A percentile compares a stretch with the other conserved stretches of the same genome.
phyloP scores from a whole-genome alignment of 2,888 invertebrate genomes.

The Microplitis manilae region DNA sequence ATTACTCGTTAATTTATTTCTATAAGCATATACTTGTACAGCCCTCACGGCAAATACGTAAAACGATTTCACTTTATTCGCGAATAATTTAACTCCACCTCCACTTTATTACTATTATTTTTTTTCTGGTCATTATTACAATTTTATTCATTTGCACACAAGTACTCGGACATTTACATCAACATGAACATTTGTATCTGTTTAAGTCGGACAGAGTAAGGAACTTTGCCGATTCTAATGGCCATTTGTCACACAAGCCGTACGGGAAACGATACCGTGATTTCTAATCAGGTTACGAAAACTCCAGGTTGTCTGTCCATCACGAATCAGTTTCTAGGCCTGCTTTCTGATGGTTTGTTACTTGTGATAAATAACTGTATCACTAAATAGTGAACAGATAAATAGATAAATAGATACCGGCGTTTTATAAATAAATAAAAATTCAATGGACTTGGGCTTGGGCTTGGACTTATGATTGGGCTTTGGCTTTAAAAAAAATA shows the following conservation, averaged over 20 bases:
- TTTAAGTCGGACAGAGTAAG: neutral
- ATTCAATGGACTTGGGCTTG: too few relatives aligned
- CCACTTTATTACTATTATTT: neutral
- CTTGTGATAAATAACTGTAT: too few relatives aligned
- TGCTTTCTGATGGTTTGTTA: neutral
- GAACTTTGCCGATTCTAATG: conserved; percentile 26
- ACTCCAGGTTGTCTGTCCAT: conserved; percentile 25
- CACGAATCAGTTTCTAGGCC: conserved; percentile 31
- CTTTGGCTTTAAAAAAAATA: neutral
- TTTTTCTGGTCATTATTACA: neutral
- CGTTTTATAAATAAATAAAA: too few relatives aligned
- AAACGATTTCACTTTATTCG: conserved; percentile 36
- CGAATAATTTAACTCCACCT: conserved; percentile 31
- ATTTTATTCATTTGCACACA: conserved; percentile 7
- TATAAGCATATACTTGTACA: conserved; percentile 1
- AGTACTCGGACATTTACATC: neutral
- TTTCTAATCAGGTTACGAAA: conserved; percentile 43
- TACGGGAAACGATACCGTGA: conserved; percentile 22
- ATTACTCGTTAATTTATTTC: conserved; percentile 1
- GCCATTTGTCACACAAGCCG: conserved; percentile 38
- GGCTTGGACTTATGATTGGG: too few relatives aligned
- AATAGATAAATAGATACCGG: too few relatives aligned
- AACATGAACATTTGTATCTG: neutral
- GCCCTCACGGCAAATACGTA: conserved; percentile 29
- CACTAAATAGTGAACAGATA: too few relatives aligned